Percentiles rank a stretch among this genome's conserved stretches.
Evolutionary conservation across 2,888 invertebrate genomes (phyloP).

Genomic region (Microctonus aethiopoides): DNA sequence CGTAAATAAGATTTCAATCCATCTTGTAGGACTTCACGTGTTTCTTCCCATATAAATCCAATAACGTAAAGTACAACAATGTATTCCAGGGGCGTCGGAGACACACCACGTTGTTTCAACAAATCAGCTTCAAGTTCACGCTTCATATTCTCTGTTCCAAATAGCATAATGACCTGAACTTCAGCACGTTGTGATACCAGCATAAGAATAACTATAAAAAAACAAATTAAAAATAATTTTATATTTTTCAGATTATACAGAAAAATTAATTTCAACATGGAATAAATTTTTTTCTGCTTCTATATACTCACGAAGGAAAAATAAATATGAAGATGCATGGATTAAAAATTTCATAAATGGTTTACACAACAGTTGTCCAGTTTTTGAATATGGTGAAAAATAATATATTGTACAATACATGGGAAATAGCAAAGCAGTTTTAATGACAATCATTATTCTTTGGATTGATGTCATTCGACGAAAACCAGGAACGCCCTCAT

Average conservation of each 20-base stretch:
- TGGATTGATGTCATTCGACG: slow-evolving; percentile 81
- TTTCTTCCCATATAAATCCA: slow-evolving; percentile 93
- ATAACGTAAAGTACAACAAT: slow-evolving; percentile 86
- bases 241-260: too few species aligned
- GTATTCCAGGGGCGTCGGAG: slow-evolving; percentile 86
- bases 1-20: slow-evolving; percentile 88
- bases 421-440: slow-evolving; percentile 87
- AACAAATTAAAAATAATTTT: too few species aligned
- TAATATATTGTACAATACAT: slow-evolving; percentile 88
- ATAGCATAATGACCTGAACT: slow-evolving; percentile 77
- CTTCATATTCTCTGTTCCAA: slow-evolving; percentile 79
- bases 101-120: slow-evolving; percentile 82
- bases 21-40: slow-evolving; percentile 88
- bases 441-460: slow-evolving; percentile 79
- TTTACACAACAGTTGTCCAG: slow-evolving; percentile 87
- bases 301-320: slow-evolving; percentile 88
- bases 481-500: slow-evolving; percentile 95
- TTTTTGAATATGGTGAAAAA: slow-evolving; percentile 82
- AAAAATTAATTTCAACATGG: too few species aligned
- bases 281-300: too few species aligned
- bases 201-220: slow-evolving; percentile 84
- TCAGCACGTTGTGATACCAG: slow-evolving; percentile 93
- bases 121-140: slow-evolving; percentile 73
- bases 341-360: slow-evolving; percentile 98
- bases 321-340: slow-evolving; percentile 92